A percentile compares a stretch with the other conserved stretches of the same genome.
Conservation (phyloP, 2,888 invertebrate genomes). For the Meloe dianella region DNA sequence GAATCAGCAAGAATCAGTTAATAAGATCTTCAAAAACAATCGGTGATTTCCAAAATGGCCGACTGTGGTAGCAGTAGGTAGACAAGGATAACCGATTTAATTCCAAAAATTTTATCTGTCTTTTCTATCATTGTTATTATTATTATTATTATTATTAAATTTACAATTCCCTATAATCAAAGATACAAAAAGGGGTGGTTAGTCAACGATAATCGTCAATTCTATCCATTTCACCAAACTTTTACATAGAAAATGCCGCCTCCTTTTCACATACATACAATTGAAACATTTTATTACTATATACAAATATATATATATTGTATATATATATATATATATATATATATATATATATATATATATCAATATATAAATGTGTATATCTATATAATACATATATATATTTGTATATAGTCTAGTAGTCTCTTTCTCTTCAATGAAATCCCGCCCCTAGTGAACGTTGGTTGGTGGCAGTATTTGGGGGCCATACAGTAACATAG, state of each 20-base stretch:
- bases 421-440: slow-evolving; percentile 12
- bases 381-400: slow-evolving; percentile 33
- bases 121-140: neutral
- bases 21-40: slow-evolving; percentile 60
- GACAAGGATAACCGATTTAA: neutral
- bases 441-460: slow-evolving; percentile 34
- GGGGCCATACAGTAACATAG: slow-evolving; percentile 50
- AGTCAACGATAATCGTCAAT: neutral
- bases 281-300: slow-evolving; percentile 55
- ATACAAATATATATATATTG: slow-evolving; percentile 34
- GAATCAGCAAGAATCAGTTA: slow-evolving; percentile 55
- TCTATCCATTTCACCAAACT: neutral
- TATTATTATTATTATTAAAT: neutral
- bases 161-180: neutral
- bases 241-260: slow-evolving; percentile 36
- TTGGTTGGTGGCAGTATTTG: slow-evolving; percentile 33
- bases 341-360: too few relatives aligned
- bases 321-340: slow-evolving; percentile 35
- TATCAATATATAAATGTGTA: too few relatives aligned
- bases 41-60: slow-evolving; percentile 59
- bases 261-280: slow-evolving; percentile 46
- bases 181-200: neutral
- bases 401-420: neutral
- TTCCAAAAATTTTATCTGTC: neutral
- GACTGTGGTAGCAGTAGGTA: slow-evolving; percentile 31